Percentiles rank a stretch among this genome's conserved stretches.
phyloP scores from a whole-genome alignment of 2,113 vertebrate genomes.

The Trichomycterus rosablanca region DNA sequence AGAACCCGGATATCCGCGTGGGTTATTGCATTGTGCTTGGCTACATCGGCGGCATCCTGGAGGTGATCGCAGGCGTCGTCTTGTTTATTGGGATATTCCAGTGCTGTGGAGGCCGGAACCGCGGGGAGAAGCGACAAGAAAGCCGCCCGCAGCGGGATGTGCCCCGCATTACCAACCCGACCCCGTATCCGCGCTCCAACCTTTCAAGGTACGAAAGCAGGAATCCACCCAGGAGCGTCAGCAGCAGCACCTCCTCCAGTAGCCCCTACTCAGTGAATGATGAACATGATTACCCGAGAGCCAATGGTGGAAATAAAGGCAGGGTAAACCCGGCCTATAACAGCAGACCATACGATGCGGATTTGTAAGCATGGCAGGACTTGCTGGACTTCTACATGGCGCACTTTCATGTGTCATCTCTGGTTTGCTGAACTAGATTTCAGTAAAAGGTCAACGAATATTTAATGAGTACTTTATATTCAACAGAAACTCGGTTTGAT shows the following conservation, averaged over 20 bases:
- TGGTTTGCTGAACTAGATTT: not conserved
- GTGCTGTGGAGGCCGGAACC: constrained; percentile 67
- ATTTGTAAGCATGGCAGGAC: constrained; percentile 49
- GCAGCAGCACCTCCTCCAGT: constrained; percentile 53
- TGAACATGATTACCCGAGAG: constrained; percentile 61
- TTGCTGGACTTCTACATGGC: not conserved
- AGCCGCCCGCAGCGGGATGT: constrained; percentile 1
- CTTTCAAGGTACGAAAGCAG: no score
- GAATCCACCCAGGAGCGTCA: constrained; percentile 44
- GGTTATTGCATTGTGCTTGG: constrained; percentile 86
- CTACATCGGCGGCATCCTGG: constrained; percentile 83
- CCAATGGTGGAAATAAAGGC: constrained; percentile 52
- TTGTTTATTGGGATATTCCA: constrained; percentile 70
- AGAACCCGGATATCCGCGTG: constrained; percentile 34
- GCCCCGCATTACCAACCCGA: not conserved
- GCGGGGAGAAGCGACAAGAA: constrained; percentile 51
- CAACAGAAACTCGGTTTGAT: no score
- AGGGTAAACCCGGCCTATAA: constrained; percentile 45
- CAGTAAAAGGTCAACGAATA: not conserved
- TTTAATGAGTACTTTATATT: no score
- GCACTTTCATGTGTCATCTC: not conserved
- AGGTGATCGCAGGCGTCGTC: constrained; percentile 74
- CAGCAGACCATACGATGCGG: constrained; percentile 59
- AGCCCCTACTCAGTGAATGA: constrained; percentile 60
- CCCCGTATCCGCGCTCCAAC: constrained; percentile 32